Percentiles rank a stretch among this genome's conserved stretches.
phyloP scores from a whole-genome alignment of 30 jellyfish, hydroid and myxozoan species.

The Chrysaora quinquecirrha region DNA sequence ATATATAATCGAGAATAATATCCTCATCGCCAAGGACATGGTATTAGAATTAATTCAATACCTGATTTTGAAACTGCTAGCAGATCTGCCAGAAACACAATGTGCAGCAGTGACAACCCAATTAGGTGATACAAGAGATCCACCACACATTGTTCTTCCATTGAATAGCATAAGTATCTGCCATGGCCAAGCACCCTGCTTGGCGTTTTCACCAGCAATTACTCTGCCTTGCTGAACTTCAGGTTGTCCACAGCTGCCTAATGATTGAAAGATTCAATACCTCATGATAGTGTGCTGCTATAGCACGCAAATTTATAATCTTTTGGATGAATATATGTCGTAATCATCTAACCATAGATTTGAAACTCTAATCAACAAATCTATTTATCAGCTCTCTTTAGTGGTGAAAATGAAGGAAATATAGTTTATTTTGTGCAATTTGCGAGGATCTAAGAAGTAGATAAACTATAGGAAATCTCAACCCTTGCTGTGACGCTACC shows the following conservation, averaged over 20 bases:
- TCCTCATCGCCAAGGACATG: neutral
- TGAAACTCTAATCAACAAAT: neutral
- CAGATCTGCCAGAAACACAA: slow-evolving; percentile 58
- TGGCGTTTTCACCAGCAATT: slow-evolving; percentile 53
- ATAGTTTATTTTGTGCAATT: neutral
- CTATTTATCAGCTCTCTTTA: neutral
- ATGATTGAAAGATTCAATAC: too few relatives aligned
- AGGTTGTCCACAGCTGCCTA: slow-evolving; percentile 55
- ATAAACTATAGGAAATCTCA: too few relatives aligned
- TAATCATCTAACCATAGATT: neutral
- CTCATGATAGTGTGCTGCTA: neutral
- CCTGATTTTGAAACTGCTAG: slow-evolving; percentile 61
- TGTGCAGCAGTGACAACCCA: slow-evolving; percentile 85
- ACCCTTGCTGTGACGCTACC: too few relatives aligned
- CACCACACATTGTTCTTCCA: slow-evolving; percentile 73
- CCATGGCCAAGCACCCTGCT: slow-evolving; percentile 80
- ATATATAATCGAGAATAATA: too few relatives aligned
- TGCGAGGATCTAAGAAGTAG: too few relatives aligned
- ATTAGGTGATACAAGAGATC: slow-evolving; percentile 54
- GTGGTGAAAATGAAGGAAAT: neutral
- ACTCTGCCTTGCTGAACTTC: slow-evolving; percentile 66
- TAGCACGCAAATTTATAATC: neutral
- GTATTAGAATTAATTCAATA: neutral
- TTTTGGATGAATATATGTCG: neutral
- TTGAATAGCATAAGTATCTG: slow-evolving; percentile 65